Base-by-base conservation (phyloP, 2,888 invertebrate species). In the Drosophila falleni region DNA sequence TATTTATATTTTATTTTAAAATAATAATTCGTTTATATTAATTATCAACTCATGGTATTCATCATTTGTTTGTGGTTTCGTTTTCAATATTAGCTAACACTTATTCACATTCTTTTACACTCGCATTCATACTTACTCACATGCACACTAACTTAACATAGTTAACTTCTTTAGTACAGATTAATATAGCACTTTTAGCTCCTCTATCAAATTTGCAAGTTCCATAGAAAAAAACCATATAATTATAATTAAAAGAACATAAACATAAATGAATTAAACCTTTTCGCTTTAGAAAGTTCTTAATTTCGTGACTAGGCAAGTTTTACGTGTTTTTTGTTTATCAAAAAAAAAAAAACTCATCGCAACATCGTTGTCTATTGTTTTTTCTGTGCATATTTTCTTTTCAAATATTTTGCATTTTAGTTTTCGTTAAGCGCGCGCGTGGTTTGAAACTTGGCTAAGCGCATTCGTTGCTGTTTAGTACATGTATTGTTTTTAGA, bases 291-390 rank as follows among this genome's bases (percentile, higher is more conserved):
- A 66, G 77, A 86, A 79, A 85, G 78, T 87, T 83, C 74, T 81
- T 78, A 72, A 81, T 88, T 74, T 87, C 89, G 89, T 89, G 88
- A 89, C 88, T 89, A 89, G 88, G 89, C 88, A 89, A 87, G 83
- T 83, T 85, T 79, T 53, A 73, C 50, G 68, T 65, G 69, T 68
- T 71, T 64, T 56, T 51, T 50, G 23, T 59, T 47, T 39, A 51
- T 47, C 53, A 60, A 70, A 69, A 54, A 67, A 65, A 65, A 55
- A 35, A 69, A 70, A 56, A 71, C 62, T 68, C 66, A 69, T 74
- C 61, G 77, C 71, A 70, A 64, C 70, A 65, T 60, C 59, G 72
- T 59, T 62, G 51, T 46, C 31, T 72, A 39, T 53, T 10, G 16
- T 44, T 37, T 11, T 42, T 31, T 6, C 1, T 31, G 8, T 31